Percentiles rank a stretch among this genome's conserved stretches.
phyloP scores from a whole-genome alignment of 2,888 invertebrate species.

The Lepidocyrtoides sp. region DNA sequence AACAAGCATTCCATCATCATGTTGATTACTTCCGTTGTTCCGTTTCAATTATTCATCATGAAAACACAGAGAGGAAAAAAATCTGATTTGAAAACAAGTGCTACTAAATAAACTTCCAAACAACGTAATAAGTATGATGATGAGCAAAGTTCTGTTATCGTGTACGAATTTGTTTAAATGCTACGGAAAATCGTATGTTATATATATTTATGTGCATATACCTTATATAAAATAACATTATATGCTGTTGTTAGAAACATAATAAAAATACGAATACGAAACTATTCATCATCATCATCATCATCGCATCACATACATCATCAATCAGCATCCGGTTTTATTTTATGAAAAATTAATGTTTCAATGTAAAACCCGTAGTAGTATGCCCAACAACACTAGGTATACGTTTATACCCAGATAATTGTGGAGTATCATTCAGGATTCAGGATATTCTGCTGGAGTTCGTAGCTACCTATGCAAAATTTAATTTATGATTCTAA shows the following conservation, averaged over 20 bases:
- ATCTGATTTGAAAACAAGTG: conserved; percentile 51
- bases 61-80: conserved; percentile 47
- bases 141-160: not conserved
- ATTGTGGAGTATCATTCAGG: conserved; percentile 50
- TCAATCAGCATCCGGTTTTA: conserved; percentile 67
- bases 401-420: conserved; percentile 36
- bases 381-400: conserved; percentile 2
- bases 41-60: conserved; percentile 44
- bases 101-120: not conserved
- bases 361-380: conserved; percentile 40
- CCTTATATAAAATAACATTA: not conserved
- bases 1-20: conserved; percentile 54
- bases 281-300: conserved; percentile 19
- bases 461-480: not conserved
- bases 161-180: not conserved
- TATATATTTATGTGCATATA: no score
- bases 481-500: no score
- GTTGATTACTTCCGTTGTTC: conserved; percentile 77
- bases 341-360: conserved; percentile 65
- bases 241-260: conserved; percentile 4
- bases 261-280: not conserved
- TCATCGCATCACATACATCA: not conserved
- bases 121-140: not conserved
- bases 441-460: conserved; percentile 36
- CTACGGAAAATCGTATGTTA: no score